phyloP scores from a whole-genome alignment of 2,113 vertebrate species.

The Pao palembangensis region DNA sequence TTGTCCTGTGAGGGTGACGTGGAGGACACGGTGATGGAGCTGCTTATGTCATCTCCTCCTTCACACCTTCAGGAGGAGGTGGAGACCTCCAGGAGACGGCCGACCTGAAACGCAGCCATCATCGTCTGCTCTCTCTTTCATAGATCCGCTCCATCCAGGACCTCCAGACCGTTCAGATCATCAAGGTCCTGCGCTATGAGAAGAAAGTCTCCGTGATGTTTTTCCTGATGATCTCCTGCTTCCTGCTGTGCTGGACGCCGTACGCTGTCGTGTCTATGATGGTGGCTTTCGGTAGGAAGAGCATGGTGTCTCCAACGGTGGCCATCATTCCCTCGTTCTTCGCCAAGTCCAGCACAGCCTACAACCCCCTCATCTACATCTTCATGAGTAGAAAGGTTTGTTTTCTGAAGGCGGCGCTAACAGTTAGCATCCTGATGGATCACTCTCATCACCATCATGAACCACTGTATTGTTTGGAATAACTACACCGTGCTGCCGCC shows the following conservation, averaged over 20 bases:
- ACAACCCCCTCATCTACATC: conserved; percentile 88
- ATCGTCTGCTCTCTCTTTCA: conserved; percentile 11
- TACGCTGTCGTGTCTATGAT: conserved; percentile 85
- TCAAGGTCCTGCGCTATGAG: conserved; percentile 88
- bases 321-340: conserved; percentile 87
- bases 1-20: no score
- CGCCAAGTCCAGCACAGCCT: conserved; percentile 87
- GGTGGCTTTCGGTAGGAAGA: conserved; percentile 80
- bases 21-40: no score
- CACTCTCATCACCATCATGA: no score
- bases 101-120: no score
- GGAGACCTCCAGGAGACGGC: no score
- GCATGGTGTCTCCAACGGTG: conserved; percentile 81
- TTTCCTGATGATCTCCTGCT: conserved; percentile 85
- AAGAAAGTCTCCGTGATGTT: conserved; percentile 90
- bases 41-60: no score
- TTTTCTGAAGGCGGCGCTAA: not conserved
- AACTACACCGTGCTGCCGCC: no score
- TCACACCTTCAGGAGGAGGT: no score
- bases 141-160: conserved; percentile 86
- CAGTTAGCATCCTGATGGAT: no score
- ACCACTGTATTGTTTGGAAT: no score
- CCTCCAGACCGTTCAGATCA: conserved; percentile 85
- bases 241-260: conserved; percentile 89
- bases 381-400: conserved; percentile 92